A percentile compares a stretch with the other conserved stretches of the same genome.
Conservation (phyloP, 2,113 vertebrate genomes). For the Accipiter cooperii region DNA sequence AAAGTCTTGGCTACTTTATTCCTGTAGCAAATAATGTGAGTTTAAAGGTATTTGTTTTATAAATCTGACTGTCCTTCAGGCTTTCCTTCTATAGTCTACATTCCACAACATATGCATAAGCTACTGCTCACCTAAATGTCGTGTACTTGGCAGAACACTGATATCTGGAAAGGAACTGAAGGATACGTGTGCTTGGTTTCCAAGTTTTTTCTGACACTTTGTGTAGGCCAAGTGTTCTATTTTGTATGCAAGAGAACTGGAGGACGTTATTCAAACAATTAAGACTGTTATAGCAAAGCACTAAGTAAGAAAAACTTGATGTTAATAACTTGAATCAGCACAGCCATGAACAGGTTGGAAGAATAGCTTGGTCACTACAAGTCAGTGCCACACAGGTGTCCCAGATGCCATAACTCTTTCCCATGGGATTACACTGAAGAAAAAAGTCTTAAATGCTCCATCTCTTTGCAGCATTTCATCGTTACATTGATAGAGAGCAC, state of each 20-base stretch:
- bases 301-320: neutral
- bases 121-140: neutral
- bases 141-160: neutral
- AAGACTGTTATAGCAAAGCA: neutral
- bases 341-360: neutral
- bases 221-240: neutral
- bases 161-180: neutral
- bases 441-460: conserved; percentile 29
- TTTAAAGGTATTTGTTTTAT: neutral
- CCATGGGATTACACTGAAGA: conserved; percentile 20
- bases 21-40: neutral
- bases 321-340: neutral
- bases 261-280: neutral
- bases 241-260: neutral
- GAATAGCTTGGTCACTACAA: neutral
- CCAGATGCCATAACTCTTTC: neutral
- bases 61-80: neutral
- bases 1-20: neutral
- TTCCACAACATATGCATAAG: neutral
- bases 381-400: neutral
- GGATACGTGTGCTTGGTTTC: neutral
- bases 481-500: neutral
- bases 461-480: neutral
- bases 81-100: neutral
- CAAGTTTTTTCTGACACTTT: neutral